A percentile compares a stretch with the other conserved stretches of the same genome.
phyloP scores from a whole-genome alignment of 2,888 invertebrate genomes.

The Brenthis ino region DNA sequence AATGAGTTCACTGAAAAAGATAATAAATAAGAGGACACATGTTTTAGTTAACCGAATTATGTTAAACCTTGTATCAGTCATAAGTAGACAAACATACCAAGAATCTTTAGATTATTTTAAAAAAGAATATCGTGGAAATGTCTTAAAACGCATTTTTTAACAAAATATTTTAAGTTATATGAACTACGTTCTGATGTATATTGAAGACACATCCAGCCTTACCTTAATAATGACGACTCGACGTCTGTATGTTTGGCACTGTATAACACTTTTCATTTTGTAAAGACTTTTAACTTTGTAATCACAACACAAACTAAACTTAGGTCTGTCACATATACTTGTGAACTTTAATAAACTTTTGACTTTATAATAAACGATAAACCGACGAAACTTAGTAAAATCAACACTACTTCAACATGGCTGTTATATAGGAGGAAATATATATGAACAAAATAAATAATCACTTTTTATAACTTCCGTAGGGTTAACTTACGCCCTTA shows the following conservation, averaged over 20 bases:
- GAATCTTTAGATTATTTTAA: neutral
- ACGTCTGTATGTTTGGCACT: slow-evolving; percentile 80
- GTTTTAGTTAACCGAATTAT: slow-evolving; percentile 1
- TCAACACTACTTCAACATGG: slow-evolving; percentile 82
- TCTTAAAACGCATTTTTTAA: slow-evolving; percentile 3
- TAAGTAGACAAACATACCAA: neutral
- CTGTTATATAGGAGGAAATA: slow-evolving; percentile 81
- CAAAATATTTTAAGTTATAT: slow-evolving; percentile 41
- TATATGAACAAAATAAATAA: slow-evolving; percentile 79
- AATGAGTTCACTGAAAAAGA: neutral
- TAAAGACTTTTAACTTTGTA: slow-evolving; percentile 75
- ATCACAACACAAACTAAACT: slow-evolving; percentile 81
- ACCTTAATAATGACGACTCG: slow-evolving; percentile 80
- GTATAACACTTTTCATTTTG: slow-evolving; percentile 81
- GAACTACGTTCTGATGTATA: slow-evolving; percentile 78
- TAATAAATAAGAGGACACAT: slow-evolving; percentile 7
- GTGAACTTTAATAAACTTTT: slow-evolving; percentile 68
- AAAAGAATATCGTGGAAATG: neutral
- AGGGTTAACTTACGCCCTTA: slow-evolving; percentile 81
- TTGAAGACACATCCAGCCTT: slow-evolving; percentile 82
- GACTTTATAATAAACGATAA: slow-evolving; percentile 71
- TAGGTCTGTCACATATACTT: slow-evolving; percentile 80
- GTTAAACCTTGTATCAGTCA: slow-evolving; percentile 13
- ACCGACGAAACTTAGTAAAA: slow-evolving; percentile 79
- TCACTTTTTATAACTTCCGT: slow-evolving; percentile 78